These are phyloP conservation scores for Platorchestia sp. DNA, from an alignment of 1,140 invertebrate genomes.

Conservation along the genomic window DNA sequence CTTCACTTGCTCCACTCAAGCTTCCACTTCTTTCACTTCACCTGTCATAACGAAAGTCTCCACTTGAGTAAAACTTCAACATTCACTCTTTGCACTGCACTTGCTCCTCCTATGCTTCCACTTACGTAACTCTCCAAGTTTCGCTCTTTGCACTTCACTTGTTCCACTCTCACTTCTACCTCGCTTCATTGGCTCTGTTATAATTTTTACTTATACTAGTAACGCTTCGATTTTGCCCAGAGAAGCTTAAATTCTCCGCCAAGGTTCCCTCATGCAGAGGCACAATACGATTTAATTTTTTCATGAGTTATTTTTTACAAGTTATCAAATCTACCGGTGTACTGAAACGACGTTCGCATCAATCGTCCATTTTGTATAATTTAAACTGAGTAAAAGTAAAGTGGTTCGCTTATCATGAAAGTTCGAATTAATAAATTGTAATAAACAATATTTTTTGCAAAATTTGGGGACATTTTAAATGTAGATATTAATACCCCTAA, in stretches of 20 bases:
- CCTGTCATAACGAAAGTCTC: too few relatives aligned
- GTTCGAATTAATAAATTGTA: neutral
- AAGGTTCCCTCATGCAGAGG: too few relatives aligned
- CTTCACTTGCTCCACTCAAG: too few relatives aligned
- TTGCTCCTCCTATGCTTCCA: neutral
- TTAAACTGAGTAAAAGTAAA: neutral
- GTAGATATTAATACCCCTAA: neutral
- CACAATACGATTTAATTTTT: too few relatives aligned
- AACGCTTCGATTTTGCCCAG: neutral
- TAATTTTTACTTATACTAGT: too few relatives aligned
- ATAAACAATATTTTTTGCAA: neutral
- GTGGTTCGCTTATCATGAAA: neutral
- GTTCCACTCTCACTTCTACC: neutral
- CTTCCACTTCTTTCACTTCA: too few relatives aligned
- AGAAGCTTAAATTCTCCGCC: neutral
- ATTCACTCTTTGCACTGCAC: too few relatives aligned
- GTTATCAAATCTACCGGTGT: too few relatives aligned
- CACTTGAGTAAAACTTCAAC: too few relatives aligned
- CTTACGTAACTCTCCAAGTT: neutral
- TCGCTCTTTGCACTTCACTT: neutral
- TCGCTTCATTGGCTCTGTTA: neutral
- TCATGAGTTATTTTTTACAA: too few relatives aligned
- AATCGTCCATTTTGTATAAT: too few relatives aligned
- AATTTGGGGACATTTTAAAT: neutral
- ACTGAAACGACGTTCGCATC: too few relatives aligned